Evolutionary conservation across 92 coral and sea anemone genomes (phyloP), one percentile per base, ranked within the genome.

Genomic region (Porites divaricata): DNA sequence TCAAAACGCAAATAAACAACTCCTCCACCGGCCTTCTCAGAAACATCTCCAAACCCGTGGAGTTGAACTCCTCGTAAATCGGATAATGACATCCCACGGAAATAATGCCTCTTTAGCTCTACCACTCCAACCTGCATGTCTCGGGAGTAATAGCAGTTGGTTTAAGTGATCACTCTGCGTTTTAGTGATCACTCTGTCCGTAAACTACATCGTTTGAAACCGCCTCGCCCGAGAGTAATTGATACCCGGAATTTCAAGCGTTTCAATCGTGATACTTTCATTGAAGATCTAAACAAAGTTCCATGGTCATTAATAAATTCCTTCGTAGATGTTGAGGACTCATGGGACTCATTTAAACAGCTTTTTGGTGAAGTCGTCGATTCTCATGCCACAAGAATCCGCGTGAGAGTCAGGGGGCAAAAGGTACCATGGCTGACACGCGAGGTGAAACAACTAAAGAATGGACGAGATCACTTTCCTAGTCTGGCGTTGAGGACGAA

Each of bases 401-500:
- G 57, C 0, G 83, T 76, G 66, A 68, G 78, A 85, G 28, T 75
- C 68, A 76, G 88, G 78, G 88, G 83, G 4, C 89, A 26, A 51
- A 70, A 77, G 67, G 67, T 77, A 14, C 89, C 84, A 52, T 85
- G 89, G 89, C 22, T 85, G 76, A 77, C 84, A 22, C 23, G 77
- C 53, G 89, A 85, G 45, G 71, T 77, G 78, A 70, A 76, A 63
- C 75, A 77, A 58, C 67, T 85, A 49, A 85, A 77, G 83, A 85
- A 16, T 66, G 80, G 71, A 78, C 71, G 85, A 10, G 22, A 78
- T 54, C 11, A n/a, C 74, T 25, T 28, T 50, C 84, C 70, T 26
- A 22, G 69, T 15, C 52, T 21, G 17, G 88, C 88, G 52, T 22
- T 85, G 54, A 85, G 48, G 41, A 66, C 88, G 1, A 84, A 75